Evolutionary conservation across 2,113 vertebrate species (phyloP).

Genomic region (Motacilla tschutschensis): DNA sequence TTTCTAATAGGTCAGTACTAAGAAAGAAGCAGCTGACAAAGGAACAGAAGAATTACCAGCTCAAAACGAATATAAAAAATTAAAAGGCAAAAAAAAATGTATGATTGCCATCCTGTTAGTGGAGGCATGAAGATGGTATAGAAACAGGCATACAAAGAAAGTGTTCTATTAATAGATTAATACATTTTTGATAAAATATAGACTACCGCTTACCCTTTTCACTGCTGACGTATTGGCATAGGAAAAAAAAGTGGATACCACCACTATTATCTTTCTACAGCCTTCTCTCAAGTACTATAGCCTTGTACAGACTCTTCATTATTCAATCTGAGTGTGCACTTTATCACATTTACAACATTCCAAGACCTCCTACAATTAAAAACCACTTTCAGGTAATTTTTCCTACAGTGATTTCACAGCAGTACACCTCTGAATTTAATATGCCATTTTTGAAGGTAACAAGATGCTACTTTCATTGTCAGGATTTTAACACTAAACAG

Average conservation of each 20-base stretch:
- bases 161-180: not conserved
- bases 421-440: not conserved
- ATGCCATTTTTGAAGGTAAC: not conserved
- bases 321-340: not conserved
- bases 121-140: not conserved
- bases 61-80: not conserved
- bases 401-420: not conserved
- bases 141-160: not conserved
- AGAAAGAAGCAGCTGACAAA: not conserved
- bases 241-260: not conserved
- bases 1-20: not conserved
- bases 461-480: not conserved
- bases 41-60: not conserved
- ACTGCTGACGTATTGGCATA: not conserved
- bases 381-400: not conserved
- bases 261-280: not conserved
- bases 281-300: not conserved
- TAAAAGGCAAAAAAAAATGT: not conserved
- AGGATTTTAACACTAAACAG: not conserved
- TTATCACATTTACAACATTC: not conserved
- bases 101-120: not conserved
- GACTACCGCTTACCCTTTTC: not conserved
- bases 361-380: not conserved
- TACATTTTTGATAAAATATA: not conserved
- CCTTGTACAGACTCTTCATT: not conserved